Evolutionary conservation across 2,113 vertebrate species (phyloP), one percentile per base, ranked within the genome.

Genomic region (Ciconia stormi): DNA sequence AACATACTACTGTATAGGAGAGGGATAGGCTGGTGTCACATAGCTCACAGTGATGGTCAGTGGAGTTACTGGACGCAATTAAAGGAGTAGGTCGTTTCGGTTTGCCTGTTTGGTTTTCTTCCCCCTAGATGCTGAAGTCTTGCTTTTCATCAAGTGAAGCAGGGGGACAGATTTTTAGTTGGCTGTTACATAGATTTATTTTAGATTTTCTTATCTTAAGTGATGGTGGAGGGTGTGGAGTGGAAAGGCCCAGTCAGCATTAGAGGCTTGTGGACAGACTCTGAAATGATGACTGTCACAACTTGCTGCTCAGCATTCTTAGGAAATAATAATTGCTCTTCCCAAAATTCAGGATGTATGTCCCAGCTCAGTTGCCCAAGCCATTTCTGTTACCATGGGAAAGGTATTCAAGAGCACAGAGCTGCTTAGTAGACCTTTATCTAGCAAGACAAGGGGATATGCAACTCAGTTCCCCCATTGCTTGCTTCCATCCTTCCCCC

Each of bases 381-480:
- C 19, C 16, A 2, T 46, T 55, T 30, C 52, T 74, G n/a, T 38
- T 42, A 9, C 42, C 9, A 3, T 8, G 22, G 65, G 32, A 55
- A 53, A n/a, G 65, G 26, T 38, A 11, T 8, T 67, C 36, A 49
- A 7, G 42, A 56, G 46, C 27, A 47, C 5, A 7, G 47, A 63
- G 67, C 29, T 92, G 32, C 8, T 29, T 23, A n/a, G 44, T 2
- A 49, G 67, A 42, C 8, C 3, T 69, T 61, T 8, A 10, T 17
- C 16, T 74, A 32, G 47, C 22, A 56, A 19, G 46, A 5, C 32
- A 18, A 21, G 58, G 30, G 29, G 15, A 32, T 11, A 7, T 21
- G 73, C 29, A 34, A 2, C 47, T 90, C 20, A 0, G 6, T 59
- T 40, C 11, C 8, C 11, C 4, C 6, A 4, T 2, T 7, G 7